These are phyloP conservation scores for Schizaphis graminum DNA, from an alignment of 2,888 invertebrate species.

Conservation along the genomic window DNA sequence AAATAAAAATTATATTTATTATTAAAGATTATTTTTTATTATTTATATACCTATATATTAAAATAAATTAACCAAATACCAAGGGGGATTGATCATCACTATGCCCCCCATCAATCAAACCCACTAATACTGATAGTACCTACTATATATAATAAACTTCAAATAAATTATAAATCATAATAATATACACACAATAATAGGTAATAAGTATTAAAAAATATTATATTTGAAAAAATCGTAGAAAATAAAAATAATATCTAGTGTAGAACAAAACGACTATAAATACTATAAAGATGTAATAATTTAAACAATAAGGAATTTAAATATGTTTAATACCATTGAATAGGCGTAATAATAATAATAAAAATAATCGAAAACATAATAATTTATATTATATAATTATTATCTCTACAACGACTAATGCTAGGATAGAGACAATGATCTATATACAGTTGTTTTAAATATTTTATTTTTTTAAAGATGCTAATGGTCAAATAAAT, in stretches of 20 bases:
- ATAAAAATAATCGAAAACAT: not conserved
- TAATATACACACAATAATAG: not conserved
- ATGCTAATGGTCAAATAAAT: slow-evolving; percentile 73
- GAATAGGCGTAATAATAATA: not conserved
- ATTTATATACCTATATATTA: not conserved
- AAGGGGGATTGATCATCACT: not conserved
- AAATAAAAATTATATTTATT: not conserved
- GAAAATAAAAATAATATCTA: not conserved
- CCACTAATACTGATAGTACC: not conserved
- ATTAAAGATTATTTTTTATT: not conserved
- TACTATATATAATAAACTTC: not conserved
- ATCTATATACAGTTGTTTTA: not conserved
- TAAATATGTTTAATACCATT: not conserved
- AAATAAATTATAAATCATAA: not conserved
- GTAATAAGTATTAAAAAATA: not conserved
- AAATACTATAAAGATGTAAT: not conserved
- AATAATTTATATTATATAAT: not conserved
- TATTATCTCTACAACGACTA: not conserved
- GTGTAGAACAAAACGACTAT: not conserved
- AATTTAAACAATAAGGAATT: not conserved
- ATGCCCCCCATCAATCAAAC: not conserved
- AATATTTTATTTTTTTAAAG: slow-evolving; percentile 51
- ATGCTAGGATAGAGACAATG: not conserved
- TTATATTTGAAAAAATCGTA: not conserved
- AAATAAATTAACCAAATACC: not conserved